Evolutionary conservation across 2,888 invertebrate species (phyloP).

Genomic region (Pristionchus arcanus): DNA sequence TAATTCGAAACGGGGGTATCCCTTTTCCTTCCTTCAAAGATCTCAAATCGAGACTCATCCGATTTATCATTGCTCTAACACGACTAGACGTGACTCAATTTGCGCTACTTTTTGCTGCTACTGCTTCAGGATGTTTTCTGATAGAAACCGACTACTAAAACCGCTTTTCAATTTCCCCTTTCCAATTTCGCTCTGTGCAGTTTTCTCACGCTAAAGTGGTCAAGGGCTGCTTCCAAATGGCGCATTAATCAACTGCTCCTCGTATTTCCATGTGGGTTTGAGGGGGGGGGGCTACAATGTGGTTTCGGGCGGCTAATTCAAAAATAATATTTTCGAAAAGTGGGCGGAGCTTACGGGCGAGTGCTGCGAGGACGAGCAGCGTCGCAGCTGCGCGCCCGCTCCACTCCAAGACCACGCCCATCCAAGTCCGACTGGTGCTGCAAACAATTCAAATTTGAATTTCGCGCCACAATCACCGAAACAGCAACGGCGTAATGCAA

Average conservation of each 20-base stretch:
- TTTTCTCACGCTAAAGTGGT: constrained; percentile 27
- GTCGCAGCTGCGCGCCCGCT: constrained; percentile 25
- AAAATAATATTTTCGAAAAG: too few relatives aligned
- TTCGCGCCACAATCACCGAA: background rate
- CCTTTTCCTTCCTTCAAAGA: background rate
- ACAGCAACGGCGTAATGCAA: background rate
- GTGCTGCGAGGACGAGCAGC: constrained; percentile 33
- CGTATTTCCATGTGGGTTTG: background rate
- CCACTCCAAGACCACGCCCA: constrained; percentile 47
- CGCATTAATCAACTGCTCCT: background rate
- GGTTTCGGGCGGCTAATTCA: background rate
- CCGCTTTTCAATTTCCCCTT: constrained; percentile 20
- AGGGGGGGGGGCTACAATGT: background rate
- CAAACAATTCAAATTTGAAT: background rate
- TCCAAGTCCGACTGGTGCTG: constrained; percentile 4
- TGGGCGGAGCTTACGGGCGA: constrained; percentile 43
- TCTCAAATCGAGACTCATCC: background rate
- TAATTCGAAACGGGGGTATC: background rate
- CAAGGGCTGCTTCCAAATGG: background rate
- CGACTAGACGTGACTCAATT: constrained; percentile 27
- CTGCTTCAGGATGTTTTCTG: background rate
- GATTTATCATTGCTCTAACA: background rate
- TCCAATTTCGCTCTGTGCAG: background rate
- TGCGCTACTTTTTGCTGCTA: background rate
- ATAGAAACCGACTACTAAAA: background rate